phyloP scores from a whole-genome alignment of 2,113 vertebrate genomes.

The Ciconia stormi region DNA sequence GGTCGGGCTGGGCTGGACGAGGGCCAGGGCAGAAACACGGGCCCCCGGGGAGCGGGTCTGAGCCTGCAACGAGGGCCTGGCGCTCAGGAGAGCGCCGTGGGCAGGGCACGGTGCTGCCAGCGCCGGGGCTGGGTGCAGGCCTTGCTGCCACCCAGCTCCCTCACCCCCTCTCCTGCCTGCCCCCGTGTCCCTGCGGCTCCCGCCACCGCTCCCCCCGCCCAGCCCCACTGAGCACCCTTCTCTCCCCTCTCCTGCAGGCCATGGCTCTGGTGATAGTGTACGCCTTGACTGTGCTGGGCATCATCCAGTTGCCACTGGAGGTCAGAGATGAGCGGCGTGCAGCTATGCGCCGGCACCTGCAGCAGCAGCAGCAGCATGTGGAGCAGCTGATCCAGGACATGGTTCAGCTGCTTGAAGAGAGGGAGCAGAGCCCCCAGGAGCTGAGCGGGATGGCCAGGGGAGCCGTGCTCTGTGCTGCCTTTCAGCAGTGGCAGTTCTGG shows the following conservation, averaged over 20 bases:
- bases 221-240: neutral
- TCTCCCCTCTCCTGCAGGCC: neutral
- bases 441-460: rapidly evolving
- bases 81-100: neutral
- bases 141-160: no score
- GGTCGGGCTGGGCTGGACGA: neutral
- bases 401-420: neutral
- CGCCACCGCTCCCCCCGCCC: no score
- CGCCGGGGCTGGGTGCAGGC: neutral
- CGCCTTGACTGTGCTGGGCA: rapidly evolving
- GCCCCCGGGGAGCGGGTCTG: no score
- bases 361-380: no score
- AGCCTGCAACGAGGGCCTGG: neutral
- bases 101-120: neutral
- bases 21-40: neutral
- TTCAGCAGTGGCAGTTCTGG: neutral
- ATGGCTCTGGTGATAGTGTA: neutral
- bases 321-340: no score
- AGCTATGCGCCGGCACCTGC: rapidly evolving
- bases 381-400: neutral
- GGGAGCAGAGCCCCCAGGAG: neutral
- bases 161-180: no score
- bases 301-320: neutral
- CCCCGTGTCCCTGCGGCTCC: neutral
- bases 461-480: neutral